Evolutionary conservation across 2,797 vertebrate species (phyloP).

Genomic region (Schizopygopsis malacanthus): DNA sequence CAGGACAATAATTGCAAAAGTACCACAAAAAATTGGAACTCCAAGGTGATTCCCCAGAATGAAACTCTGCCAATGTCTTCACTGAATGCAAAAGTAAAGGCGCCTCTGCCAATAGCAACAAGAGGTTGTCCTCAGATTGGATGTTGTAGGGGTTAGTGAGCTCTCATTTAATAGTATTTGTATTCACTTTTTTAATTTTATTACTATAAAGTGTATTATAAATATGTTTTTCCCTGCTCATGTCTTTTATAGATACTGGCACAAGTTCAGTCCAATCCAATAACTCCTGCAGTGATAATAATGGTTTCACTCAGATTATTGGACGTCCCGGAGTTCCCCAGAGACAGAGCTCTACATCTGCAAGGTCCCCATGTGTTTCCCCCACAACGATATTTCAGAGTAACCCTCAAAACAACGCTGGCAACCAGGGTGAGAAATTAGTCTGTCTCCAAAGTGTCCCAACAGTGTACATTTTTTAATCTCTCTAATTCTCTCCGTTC

Average conservation of each 20-base stretch:
- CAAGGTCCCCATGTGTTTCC: constrained; percentile 34
- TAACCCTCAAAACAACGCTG: neutral
- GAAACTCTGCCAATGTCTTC: neutral
- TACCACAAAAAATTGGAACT: constrained; percentile 50
- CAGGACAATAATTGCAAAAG: constrained; percentile 37
- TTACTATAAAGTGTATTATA: neutral
- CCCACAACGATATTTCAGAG: neutral
- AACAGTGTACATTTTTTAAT: constrained; percentile 10
- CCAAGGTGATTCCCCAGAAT: constrained; percentile 53
- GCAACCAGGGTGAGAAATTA: constrained; percentile 51
- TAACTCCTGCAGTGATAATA: constrained; percentile 1
- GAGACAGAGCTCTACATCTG: constrained; percentile 7
- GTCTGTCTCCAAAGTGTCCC: neutral
- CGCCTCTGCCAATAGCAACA: neutral
- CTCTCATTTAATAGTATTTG: neutral
- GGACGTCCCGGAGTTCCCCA: neutral
- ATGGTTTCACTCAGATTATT: neutral
- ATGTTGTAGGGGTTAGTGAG: constrained; percentile 50
- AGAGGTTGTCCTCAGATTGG: neutral
- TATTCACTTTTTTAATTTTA: neutral
- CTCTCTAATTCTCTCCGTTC: neutral
- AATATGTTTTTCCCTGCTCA: neutral
- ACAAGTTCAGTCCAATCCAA: neutral
- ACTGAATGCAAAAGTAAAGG: constrained; percentile 4
- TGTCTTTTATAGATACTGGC: neutral